Conservation (phyloP, 2,888 invertebrate genomes). For the Archips crataeganus region DNA sequence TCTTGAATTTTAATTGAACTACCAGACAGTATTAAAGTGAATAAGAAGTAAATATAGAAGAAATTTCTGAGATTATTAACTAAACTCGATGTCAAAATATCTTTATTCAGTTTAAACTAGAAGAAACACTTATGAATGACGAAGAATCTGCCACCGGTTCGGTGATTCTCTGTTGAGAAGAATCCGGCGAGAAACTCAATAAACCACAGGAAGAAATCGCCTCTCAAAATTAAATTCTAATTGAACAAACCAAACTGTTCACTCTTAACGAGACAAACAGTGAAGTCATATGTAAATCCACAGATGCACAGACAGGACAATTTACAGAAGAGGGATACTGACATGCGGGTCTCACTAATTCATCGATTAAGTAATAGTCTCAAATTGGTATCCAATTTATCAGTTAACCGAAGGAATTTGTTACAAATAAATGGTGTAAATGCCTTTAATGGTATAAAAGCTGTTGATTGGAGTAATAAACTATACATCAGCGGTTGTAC, state of each 20-base stretch:
- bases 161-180: no score
- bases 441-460: conserved; percentile 17
- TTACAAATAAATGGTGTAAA: conserved; percentile 28
- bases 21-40: no score
- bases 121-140: not conserved
- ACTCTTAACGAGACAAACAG: conserved; percentile 6
- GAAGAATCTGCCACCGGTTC: no score
- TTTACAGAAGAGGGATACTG: conserved; percentile 72
- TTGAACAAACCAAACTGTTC: not conserved
- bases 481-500: conserved; percentile 17
- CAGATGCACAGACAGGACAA: conserved; percentile 54
- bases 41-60: no score
- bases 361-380: conserved; percentile 73
- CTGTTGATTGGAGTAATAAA: conserved; percentile 38
- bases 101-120: no score
- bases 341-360: conserved; percentile 74
- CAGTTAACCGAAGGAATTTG: conserved; percentile 55
- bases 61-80: no score
- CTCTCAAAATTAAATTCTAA: not conserved
- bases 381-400: conserved; percentile 80
- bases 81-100: no score
- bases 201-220: not conserved
- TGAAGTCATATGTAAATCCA: conserved; percentile 65
- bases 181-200: not conserved
- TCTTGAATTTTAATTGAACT: no score